phyloP scores from a whole-genome alignment of 92 coral and sea anemone species.

The Pocillopora meandrina region DNA sequence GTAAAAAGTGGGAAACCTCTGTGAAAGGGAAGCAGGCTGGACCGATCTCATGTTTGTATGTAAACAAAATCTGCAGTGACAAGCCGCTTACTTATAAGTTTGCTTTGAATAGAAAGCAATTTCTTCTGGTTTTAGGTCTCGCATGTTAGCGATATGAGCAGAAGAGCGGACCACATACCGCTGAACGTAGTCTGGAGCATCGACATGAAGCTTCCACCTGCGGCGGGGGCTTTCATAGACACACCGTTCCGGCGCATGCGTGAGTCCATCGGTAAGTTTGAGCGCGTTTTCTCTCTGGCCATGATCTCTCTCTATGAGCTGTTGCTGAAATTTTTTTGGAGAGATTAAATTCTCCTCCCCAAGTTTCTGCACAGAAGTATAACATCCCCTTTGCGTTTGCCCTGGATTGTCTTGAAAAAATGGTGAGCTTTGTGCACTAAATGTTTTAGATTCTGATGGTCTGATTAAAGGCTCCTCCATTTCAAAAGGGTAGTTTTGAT shows the following conservation, averaged over 20 bases:
- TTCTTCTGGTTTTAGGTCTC: constrained; percentile 88
- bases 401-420: neutral
- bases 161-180: constrained; percentile 88
- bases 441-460: neutral
- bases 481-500: neutral
- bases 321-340: neutral
- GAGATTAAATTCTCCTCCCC: constrained; percentile 12
- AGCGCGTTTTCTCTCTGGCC: constrained; percentile 8
- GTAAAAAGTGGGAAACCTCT: no score
- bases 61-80: neutral
- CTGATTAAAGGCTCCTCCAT: neutral
- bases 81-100: neutral
- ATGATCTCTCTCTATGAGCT: neutral
- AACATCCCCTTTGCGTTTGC: neutral
- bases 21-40: no score
- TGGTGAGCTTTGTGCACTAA: constrained; percentile 1
- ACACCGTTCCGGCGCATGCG: neutral
- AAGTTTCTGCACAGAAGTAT: constrained; percentile 19
- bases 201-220: constrained; percentile 1
- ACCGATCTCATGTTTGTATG: no score
- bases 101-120: constrained; percentile 18
- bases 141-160: constrained; percentile 77
- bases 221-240: neutral
- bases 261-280: neutral
- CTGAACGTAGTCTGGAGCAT: constrained; percentile 57